Evolutionary conservation across 2,113 vertebrate genomes (phyloP).

Genomic region (Myotis yumanensis): DNA sequence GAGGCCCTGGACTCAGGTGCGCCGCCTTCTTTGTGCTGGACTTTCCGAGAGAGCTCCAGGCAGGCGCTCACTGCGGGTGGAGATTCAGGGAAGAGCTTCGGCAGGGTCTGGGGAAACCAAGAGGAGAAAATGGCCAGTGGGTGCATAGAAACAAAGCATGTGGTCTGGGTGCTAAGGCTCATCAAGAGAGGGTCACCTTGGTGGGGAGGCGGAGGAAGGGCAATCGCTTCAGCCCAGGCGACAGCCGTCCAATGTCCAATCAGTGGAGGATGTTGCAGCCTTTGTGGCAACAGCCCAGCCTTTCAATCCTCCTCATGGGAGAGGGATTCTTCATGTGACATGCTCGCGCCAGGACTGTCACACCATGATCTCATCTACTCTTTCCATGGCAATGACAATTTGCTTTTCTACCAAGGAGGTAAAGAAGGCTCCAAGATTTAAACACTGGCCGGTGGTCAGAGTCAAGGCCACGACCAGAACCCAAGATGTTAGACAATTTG

Average conservation of each 20-base stretch:
- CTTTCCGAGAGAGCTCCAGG: background rate
- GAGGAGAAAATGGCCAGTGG: background rate
- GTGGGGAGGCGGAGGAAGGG: too few relatives aligned
- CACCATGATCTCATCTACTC: background rate
- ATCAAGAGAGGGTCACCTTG: background rate
- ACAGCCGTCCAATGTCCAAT: background rate
- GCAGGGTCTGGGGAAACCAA: background rate
- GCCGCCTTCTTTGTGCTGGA: background rate
- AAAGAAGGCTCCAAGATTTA: background rate
- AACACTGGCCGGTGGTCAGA: background rate
- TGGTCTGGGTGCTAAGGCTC: too few relatives aligned
- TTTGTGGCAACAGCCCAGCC: fast-evolving
- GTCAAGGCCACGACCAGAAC: background rate
- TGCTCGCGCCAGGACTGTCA: background rate
- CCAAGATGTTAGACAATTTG: background rate
- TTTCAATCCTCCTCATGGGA: background rate
- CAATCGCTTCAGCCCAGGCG: background rate
- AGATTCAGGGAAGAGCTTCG: background rate
- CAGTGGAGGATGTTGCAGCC: too few relatives aligned
- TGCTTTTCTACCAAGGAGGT: background rate
- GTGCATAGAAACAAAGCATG: background rate
- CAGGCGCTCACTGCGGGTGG: background rate
- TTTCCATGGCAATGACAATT: background rate
- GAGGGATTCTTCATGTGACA: background rate
- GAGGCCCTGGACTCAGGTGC: background rate